These are phyloP conservation scores for Escarpia spicata DNA, from an alignment of 2,888 invertebrate genomes.

Conservation along the genomic window DNA sequence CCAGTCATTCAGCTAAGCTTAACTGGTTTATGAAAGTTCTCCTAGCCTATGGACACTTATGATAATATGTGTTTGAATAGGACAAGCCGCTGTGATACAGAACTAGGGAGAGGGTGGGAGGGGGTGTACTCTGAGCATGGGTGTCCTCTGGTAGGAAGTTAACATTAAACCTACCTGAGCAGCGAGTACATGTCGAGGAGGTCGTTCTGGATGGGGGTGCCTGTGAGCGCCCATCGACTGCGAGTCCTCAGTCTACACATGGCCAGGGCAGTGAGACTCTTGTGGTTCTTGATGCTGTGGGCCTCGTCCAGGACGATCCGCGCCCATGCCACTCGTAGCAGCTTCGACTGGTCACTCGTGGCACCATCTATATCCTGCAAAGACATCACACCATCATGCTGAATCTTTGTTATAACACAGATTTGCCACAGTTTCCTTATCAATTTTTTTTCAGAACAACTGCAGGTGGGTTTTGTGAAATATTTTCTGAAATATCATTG, in stretches of 20 bases:
- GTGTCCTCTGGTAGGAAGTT: too few species aligned
- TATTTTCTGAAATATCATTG: too few species aligned
- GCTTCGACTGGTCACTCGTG: slow-evolving; percentile 42
- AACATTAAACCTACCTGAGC: slow-evolving; percentile 54
- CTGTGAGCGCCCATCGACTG: slow-evolving; percentile 87
- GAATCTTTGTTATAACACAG: background rate
- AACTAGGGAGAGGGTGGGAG: too few species aligned
- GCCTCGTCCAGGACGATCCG: slow-evolving; percentile 93
- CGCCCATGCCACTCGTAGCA: slow-evolving; percentile 82
- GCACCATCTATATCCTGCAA: slow-evolving; percentile 12
- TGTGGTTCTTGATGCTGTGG: slow-evolving; percentile 89
- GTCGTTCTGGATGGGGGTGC: slow-evolving; percentile 95
- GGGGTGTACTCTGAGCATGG: too few species aligned
- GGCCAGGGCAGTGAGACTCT: slow-evolving; percentile 80
- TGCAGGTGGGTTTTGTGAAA: too few species aligned
- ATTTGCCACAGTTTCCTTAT: background rate
- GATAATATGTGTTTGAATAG: too few species aligned
- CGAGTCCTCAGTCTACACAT: slow-evolving; percentile 73
- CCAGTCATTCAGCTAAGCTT: too few species aligned
- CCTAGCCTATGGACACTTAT: too few species aligned
- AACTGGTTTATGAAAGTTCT: too few species aligned
- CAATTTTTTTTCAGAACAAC: background rate
- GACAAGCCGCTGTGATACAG: too few species aligned
- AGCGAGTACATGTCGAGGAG: slow-evolving; percentile 74
- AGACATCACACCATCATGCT: background rate